Evolutionary conservation across 2,797 vertebrate species (phyloP).

Genomic region (Tokudaia tokunoshimensis): DNA sequence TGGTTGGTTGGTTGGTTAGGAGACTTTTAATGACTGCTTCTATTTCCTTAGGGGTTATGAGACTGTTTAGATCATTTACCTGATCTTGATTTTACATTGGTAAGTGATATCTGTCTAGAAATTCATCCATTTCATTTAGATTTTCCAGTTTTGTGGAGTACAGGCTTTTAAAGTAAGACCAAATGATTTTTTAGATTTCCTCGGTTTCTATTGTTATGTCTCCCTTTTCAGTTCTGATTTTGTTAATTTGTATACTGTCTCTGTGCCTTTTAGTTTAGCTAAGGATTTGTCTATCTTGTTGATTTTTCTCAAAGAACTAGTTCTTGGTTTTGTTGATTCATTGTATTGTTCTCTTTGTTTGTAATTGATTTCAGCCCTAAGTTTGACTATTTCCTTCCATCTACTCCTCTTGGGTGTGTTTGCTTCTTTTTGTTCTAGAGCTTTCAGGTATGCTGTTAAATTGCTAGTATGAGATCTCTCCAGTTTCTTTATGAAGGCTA

Average conservation of each 20-base stretch:
- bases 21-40: background rate
- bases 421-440: too few relatives aligned
- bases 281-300: background rate
- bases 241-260: background rate
- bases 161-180: background rate
- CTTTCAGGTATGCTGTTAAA: too few relatives aligned
- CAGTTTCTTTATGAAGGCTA: too few relatives aligned
- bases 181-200: background rate
- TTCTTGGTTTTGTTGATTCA: too few relatives aligned
- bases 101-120: background rate
- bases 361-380: too few relatives aligned
- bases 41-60: background rate
- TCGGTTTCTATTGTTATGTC: background rate
- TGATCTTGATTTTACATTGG: background rate
- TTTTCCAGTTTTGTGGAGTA: background rate
- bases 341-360: too few relatives aligned
- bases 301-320: background rate
- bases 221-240: background rate
- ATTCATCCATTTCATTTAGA: background rate
- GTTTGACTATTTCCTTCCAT: too few relatives aligned
- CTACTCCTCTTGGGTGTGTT: too few relatives aligned
- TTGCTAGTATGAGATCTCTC: too few relatives aligned
- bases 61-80: background rate
- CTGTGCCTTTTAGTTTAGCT: background rate
- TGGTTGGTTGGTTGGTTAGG: too few relatives aligned